Evolutionary conservation across 2,797 vertebrate genomes (phyloP), one percentile per base, ranked within the genome.

Genomic region (Neopelma chrysocephalum): DNA sequence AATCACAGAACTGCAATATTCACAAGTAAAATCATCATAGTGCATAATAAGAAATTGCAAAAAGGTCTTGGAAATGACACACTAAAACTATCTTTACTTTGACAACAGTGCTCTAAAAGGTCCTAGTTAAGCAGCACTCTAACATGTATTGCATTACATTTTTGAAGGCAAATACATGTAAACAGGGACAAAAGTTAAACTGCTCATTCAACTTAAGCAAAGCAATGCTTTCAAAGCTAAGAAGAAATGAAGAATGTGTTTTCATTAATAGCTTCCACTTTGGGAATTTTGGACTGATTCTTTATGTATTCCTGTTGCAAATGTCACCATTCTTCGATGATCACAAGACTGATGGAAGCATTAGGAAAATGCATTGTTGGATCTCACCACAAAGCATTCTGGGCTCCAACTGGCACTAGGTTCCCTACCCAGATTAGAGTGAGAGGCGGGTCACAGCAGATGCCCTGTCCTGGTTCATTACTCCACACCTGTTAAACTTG

Each of bases 401-500:
- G 72, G 61, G 87, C 82, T 97, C 91, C 77, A 93, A 85, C 71
- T 71, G 81, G 96, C 94, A 92, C 64, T 60, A 65, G 87, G 68
- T 79, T 97, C 85, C 93, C 92, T 97, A 96, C 97, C 91, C 90
- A 97, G 96, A 97, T 96, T 93, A 96, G 70, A 96, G 81, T 45
- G 81, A 96, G 79, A 96, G 93, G 90, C 51, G 4, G 87, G 97
- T 97, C 97, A 97, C 96, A 97, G 97, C 97, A 98, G 97, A 98
- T 95, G 97, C 97, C 96, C 93, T 96, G 97, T 97, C 98, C 98
- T 69, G 68, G 96, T 96, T 97, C 97, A 98, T 98, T 98, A 98
- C 96, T 96, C 97, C 97, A 96, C 98, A 98, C 97, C 97, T 98
- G 97, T 94, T 98, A 98, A 96, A 95, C 56, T 54, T 98, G 97